Conservation (phyloP, 2,888 invertebrate species). For the Pandemis heparana region DNA sequence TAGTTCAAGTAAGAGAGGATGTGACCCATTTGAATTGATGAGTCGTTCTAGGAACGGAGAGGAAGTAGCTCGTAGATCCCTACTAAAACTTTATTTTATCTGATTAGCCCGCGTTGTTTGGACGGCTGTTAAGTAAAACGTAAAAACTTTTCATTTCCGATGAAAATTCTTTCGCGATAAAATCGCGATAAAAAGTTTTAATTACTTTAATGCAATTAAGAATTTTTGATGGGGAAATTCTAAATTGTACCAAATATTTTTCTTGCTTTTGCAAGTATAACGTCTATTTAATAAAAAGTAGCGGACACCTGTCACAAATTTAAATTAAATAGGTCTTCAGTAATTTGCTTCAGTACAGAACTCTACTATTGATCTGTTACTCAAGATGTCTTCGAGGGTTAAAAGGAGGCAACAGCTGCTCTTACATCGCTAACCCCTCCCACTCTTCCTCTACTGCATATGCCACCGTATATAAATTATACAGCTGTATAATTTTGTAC, state of each 20-base stretch:
- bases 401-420: background rate
- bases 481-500: too few relatives aligned
- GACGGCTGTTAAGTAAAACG: slow-evolving; percentile 25
- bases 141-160: slow-evolving; percentile 16
- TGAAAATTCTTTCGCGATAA: slow-evolving; percentile 11
- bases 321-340: background rate
- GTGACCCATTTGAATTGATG: slow-evolving; percentile 50
- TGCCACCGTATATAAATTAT: background rate
- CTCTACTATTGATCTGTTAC: background rate
- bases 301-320: background rate
- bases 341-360: background rate
- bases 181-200: background rate
- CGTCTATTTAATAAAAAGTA: background rate
- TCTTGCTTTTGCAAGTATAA: background rate
- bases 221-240: background rate
- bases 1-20: slow-evolving; percentile 44
- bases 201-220: background rate
- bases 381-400: background rate
- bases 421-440: background rate
- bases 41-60: slow-evolving; percentile 49
- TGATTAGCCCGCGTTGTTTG: slow-evolving; percentile 43
- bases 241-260: background rate
- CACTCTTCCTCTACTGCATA: too few relatives aligned
- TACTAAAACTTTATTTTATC: slow-evolving; percentile 52
- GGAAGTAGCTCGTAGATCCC: slow-evolving; percentile 50